A percentile compares a stretch with the other conserved stretches of the same genome.
These are phyloP conservation scores for Subacronicta megacephala DNA, from an alignment of 2,888 invertebrate species.

Conservation along the genomic window DNA sequence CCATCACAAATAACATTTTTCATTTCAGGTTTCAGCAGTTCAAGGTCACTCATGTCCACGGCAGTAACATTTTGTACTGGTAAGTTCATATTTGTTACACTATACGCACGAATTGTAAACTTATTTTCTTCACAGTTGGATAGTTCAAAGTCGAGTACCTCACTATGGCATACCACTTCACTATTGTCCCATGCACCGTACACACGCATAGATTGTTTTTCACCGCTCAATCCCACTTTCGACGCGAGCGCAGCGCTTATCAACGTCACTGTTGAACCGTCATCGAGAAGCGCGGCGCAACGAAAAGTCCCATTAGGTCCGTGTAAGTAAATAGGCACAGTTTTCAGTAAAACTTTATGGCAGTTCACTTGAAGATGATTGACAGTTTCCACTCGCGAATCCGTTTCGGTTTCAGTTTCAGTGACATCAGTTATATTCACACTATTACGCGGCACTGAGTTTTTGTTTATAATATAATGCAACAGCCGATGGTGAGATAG, in stretches of 20 bases:
- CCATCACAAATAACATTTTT: slow-evolving; percentile 27
- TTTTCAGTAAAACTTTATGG: slow-evolving; percentile 40
- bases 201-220: slow-evolving; percentile 4
- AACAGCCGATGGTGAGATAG: too few relatives aligned
- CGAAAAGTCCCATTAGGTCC: slow-evolving; percentile 44
- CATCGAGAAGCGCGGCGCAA: slow-evolving; percentile 49
- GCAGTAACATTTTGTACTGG: slow-evolving; percentile 32
- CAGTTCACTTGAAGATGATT: slow-evolving; percentile 1
- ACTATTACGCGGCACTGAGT: neutral
- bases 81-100: slow-evolving; percentile 47
- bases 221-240: slow-evolving; percentile 42
- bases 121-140: neutral
- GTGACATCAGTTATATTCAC: neutral
- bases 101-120: slow-evolving; percentile 23
- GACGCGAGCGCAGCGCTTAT: slow-evolving; percentile 37
- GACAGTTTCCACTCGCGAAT: neutral
- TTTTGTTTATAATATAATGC: too few relatives aligned
- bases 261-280: slow-evolving; percentile 52
- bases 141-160: neutral
- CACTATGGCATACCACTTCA: neutral
- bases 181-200: slow-evolving; percentile 1
- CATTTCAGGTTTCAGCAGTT: slow-evolving; percentile 21
- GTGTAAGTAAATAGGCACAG: slow-evolving; percentile 39
- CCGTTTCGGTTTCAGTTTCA: neutral
- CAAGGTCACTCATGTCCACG: neutral